Evolutionary conservation across 2,113 vertebrate genomes (phyloP).

Genomic region (Indicator indicator): DNA sequence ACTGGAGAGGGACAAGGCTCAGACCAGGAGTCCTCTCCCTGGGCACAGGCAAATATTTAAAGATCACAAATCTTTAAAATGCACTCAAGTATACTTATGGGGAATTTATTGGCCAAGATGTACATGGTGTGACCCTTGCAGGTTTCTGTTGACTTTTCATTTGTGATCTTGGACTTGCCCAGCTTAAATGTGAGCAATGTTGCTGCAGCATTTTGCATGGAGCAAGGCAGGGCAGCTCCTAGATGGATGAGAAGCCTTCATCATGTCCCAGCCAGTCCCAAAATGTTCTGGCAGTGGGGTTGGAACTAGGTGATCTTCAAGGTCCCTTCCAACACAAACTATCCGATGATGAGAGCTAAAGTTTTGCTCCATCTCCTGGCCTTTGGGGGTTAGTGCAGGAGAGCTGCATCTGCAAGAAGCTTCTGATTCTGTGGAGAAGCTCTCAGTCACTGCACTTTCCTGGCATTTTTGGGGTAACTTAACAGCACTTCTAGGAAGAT

Average conservation of each 20-base stretch:
- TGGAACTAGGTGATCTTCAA: too few species aligned
- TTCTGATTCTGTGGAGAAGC: neutral
- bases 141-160: neutral
- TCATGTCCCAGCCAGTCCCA: fast-evolving
- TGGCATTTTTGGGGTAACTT: neutral
- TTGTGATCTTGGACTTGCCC: neutral
- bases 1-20: neutral
- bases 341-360: neutral
- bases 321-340: too few species aligned
- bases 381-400: neutral
- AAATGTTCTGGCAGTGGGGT: too few species aligned
- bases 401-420: neutral
- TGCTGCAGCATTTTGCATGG: fast-evolving
- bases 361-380: slow-evolving; percentile 55
- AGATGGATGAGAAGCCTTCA: neutral
- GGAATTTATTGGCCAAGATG: fast-evolving
- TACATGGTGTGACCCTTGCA: fast-evolving
- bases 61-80: neutral
- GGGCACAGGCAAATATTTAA: too few species aligned
- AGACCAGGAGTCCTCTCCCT: neutral
- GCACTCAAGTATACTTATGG: fast-evolving
- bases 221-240: fast-evolving
- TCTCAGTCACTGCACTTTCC: fast-evolving
- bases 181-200: neutral
- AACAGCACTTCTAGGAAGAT: neutral